Evolutionary conservation across 2,113 vertebrate genomes (phyloP), one percentile per base, ranked within the genome.

Genomic region (Hyla sarda): DNA sequence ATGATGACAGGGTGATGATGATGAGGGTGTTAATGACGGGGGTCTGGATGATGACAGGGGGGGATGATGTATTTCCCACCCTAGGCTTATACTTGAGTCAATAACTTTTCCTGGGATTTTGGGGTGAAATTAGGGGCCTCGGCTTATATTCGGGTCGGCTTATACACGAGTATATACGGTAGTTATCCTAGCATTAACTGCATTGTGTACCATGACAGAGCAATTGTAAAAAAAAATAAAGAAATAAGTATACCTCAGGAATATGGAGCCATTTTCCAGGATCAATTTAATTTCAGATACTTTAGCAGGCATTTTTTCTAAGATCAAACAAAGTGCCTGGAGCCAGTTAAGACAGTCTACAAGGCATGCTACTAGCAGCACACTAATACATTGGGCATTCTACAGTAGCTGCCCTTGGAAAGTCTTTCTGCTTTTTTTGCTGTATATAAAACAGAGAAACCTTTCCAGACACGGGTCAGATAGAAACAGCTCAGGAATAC

Each of bases 391-490:
- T 74, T 84, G 82, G 82, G 82, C 69, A 84, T 72, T 71, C 82
- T 84, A 84, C 71, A 74, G 71, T 60, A 60, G 30, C 82, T 84
- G 71, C 52, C 82, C 82, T 84, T 84, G 82, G 82, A 84, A 84
- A 74, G 82, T 47, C 82, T 74, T 84, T 74, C 52, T 75, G 82
- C 71, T 84, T 84, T 50, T n/a, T 75, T 50, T 60, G 52, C 71
- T 84, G 71, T 84, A 84, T 84, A 84, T 74, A 60, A 84, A 84
- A 75, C 45, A 84, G 71, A 84, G 82, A 84, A 84, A 74, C 82
- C 71, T 84, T 84, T 62, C 54, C 37, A 84, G 82, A 75, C n/a
- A 84, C 71, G 75, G 82, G 82, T 84, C 82, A 75, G 34, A 84
- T 73, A 71, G 45, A 74, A 58, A 69, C 82, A 74, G n/a, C 71